phyloP scores from a whole-genome alignment of 2,113 vertebrate species.

The Phasianus colchicus region DNA sequence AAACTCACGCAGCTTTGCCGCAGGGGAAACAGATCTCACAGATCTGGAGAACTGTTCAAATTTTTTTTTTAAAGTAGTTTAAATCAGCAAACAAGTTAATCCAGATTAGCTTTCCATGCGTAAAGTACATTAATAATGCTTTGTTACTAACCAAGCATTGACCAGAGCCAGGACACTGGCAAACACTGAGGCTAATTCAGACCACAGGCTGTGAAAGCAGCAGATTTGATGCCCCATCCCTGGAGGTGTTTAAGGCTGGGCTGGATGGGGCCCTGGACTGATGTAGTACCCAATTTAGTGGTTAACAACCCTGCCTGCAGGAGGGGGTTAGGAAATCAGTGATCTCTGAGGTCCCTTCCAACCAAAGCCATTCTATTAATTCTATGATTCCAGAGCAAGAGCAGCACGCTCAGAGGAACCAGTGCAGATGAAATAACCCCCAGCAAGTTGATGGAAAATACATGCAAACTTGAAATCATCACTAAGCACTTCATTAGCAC shows the following conservation, averaged over 20 bases:
- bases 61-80: background rate
- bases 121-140: background rate
- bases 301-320: too few species aligned
- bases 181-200: background rate
- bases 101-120: background rate
- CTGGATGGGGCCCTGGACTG: too few species aligned
- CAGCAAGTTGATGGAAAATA: background rate
- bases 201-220: background rate
- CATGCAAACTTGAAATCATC: background rate
- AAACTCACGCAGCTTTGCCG: rapidly evolving
- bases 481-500: rapidly evolving
- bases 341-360: too few species aligned
- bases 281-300: too few species aligned
- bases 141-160: background rate
- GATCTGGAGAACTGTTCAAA: background rate
- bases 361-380: too few species aligned
- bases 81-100: slow-evolving; percentile 23
- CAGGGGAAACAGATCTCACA: background rate
- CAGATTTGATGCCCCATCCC: background rate
- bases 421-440: background rate
- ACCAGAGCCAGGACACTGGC: background rate
- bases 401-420: background rate
- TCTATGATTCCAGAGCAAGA: background rate
- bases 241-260: too few species aligned
- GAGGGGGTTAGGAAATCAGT: too few species aligned